Base-by-base conservation (phyloP, 2,888 invertebrate genomes). In the Calameuta pallipes region DNA sequence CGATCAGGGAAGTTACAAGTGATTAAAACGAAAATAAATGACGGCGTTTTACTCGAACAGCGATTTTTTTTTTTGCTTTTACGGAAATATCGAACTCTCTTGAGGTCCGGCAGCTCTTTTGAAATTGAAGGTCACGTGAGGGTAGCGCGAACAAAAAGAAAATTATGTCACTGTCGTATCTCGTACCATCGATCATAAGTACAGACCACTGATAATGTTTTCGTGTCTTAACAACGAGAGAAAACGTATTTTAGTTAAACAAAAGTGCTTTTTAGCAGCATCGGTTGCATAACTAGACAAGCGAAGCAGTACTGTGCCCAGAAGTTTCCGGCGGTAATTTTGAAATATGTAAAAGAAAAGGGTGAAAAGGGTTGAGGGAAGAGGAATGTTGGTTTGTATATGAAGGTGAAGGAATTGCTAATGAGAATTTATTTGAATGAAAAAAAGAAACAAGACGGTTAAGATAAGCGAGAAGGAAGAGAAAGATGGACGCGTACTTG, bases 401-500 rank as follows among this genome's bases (percentile, higher is more conserved):
- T 37, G 37, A 80, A 80, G 69, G 79, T 79, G 82, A 79, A 80
- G 82, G 79, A 80, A 68, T 76, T 79, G 77, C 80, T 81, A 76
- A 77, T 68, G 74, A 78, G 74, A 78, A 70, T 80, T 80, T 78
- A 80, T 76, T 80, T 83, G 79, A 78, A 68, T 75, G 75, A 77
- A 77, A 35, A 78, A 77, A 78, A 73, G 73, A 75, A 36, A 69
- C 4, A 56, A 78, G 73, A 76, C 78, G 76, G 68, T 56, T 56
- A 56, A n/a, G 13, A 12, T 31, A 4, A 74, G 74, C n/a, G n/a
- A 68, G 35, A 56, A 56, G 37, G n/a, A 78, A 34, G 76, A 76
- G 80, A 76, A 81, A 77, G 77, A 82, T 77, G 76, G 73, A 79
- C 79, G 80, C 79, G 81, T 81, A 80, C 80, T 84, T 85, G 85